phyloP scores from a whole-genome alignment of 2,113 vertebrate genomes.

The Tychaedon coryphoeus region DNA sequence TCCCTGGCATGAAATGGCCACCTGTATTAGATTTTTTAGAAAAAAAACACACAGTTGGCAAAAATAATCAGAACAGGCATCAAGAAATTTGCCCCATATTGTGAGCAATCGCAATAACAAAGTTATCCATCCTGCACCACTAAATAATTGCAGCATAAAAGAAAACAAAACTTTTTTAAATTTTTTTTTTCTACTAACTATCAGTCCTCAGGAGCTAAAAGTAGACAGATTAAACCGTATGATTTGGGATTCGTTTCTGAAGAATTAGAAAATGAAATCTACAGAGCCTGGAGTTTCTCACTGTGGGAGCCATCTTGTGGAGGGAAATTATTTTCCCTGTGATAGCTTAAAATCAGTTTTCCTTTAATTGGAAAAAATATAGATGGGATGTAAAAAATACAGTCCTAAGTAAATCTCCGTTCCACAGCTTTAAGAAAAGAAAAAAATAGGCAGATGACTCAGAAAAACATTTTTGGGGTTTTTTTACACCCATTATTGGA shows the following conservation, averaged over 20 bases:
- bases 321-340: conserved; percentile 14
- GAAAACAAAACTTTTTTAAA: background rate
- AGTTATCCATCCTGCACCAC: background rate
- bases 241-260: background rate
- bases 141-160: background rate
- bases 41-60: background rate
- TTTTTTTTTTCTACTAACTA: background rate
- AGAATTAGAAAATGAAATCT: background rate
- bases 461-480: background rate
- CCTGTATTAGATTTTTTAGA: background rate
- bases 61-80: background rate
- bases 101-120: background rate
- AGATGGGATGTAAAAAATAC: background rate
- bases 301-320: conserved; percentile 20
- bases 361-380: background rate
- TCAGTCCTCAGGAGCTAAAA: background rate
- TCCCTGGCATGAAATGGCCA: background rate
- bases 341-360: background rate
- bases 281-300: background rate
- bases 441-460: background rate
- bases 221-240: background rate
- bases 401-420: background rate
- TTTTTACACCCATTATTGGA: background rate
- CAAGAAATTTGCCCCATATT: background rate
- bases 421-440: background rate